These are phyloP conservation scores for Motacilla tschutschensis DNA, from an alignment of 2,113 vertebrate species.

Conservation along the genomic window DNA sequence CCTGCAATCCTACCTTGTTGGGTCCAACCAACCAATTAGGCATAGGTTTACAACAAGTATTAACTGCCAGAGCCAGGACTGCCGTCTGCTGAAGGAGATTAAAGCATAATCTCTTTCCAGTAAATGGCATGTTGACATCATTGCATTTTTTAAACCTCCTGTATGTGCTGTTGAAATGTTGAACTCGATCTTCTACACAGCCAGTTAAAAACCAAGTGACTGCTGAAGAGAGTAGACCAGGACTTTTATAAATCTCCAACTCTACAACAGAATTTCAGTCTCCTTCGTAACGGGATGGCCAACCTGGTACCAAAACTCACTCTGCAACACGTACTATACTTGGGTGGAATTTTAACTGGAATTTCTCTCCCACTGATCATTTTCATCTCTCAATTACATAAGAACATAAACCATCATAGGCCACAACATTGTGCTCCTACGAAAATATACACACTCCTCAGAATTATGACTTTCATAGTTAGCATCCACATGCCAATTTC, in stretches of 20 bases:
- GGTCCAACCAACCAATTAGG: not conserved
- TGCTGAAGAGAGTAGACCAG: not conserved
- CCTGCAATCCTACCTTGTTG: not conserved
- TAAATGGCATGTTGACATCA: conserved; percentile 23
- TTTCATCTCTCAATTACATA: not conserved
- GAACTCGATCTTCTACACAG: not conserved
- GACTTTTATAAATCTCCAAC: not conserved
- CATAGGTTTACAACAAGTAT: not conserved
- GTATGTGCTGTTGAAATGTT: not conserved
- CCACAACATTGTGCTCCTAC: not conserved
- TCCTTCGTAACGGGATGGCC: not conserved
- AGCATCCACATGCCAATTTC: not conserved
- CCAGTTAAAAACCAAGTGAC: not conserved
- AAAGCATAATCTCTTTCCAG: conserved; percentile 13
- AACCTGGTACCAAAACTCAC: not conserved
- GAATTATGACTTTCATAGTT: not conserved
- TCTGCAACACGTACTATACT: not conserved
- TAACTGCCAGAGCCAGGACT: not conserved
- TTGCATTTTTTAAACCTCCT: not conserved
- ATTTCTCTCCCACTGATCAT: not conserved
- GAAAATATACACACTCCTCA: not conserved
- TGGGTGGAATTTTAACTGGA: not conserved
- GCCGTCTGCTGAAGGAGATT: conserved; percentile 12
- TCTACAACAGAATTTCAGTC: not conserved
- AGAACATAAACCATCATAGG: not conserved